Base-by-base conservation (phyloP, 2,797 vertebrate species). In the Mergus octosetaceus region DNA sequence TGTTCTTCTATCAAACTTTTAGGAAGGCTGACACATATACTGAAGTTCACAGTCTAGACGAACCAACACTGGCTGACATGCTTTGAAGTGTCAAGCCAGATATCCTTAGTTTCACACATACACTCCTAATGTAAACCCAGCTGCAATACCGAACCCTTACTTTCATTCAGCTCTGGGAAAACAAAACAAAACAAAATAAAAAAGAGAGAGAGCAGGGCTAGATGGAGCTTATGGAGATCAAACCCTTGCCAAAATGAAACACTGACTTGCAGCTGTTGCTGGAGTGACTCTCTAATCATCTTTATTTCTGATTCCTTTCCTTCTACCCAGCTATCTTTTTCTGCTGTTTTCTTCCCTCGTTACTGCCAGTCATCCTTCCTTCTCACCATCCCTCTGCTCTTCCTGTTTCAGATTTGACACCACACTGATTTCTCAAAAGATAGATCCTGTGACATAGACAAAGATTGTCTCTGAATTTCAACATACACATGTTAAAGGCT, bases 71-170 rank as follows among this genome's bases (percentile, higher is more conserved):
- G 56, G 62, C 56, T 91, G 85, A 91, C 0, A 1, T 28, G 43
- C 82, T 95, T 94, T 93, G 92, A 93, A 92, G 66, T 84, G 83
- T 34, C 70, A 90, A 66, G 73, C n/a, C 49, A 81, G 73, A 81
- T 68, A 88, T 36, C 72, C 53, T 87, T 27, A 15, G 45, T 79
- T 89, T 96, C 91, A 94, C 76, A 91, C 76, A 41, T 17, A 51
- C n/a, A 49, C 21, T 64, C 60, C 27, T 90, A 84, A 79, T 79
- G 73, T 87, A 94, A 96, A 94, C 70, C 19, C 94, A 93, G 82
- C 82, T 91, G 93, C 30, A 32, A 69, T 78, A 73, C 75, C 65
- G 60, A 86, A 86, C 66, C 71, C 69, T 61, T 89, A 54, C 68
- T 95, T 93, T 94, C 70, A 82, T 80, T 62, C 73, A 57, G 0